phyloP scores from a whole-genome alignment of 2,888 invertebrate species.

The Habroteleia sp. region DNA sequence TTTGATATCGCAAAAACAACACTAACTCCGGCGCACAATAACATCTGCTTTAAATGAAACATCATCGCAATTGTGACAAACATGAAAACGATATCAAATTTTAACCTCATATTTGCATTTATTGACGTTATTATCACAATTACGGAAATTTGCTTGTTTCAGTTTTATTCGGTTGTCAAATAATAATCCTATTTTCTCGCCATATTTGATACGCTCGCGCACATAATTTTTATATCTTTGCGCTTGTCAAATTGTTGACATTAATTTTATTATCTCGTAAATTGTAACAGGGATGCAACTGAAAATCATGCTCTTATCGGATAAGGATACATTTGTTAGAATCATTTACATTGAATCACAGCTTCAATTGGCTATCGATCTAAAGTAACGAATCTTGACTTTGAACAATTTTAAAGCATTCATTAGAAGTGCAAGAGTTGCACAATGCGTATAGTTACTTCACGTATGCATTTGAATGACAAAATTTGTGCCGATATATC shows the following conservation, averaged over 20 bases:
- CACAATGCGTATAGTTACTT: conserved; percentile 8
- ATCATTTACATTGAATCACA: too few species aligned
- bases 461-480: conserved; percentile 14
- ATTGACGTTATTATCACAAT: conserved; percentile 19
- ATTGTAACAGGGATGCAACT: too few species aligned
- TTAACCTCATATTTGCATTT: conserved; percentile 17
- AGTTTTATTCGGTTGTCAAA: conserved; percentile 17
- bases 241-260: neutral
- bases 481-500: conserved; percentile 35
- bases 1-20: neutral
- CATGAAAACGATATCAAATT: conserved; percentile 13
- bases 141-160: conserved; percentile 12
- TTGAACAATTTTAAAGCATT: conserved; percentile 9
- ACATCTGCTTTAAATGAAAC: conserved; percentile 4
- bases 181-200: conserved; percentile 17
- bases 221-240: too few species aligned
- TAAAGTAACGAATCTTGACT: conserved; percentile 2
- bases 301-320: too few species aligned
- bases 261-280: conserved; percentile 15
- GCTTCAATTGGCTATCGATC: neutral
- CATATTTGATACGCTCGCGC: conserved; percentile 1
- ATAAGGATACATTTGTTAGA: too few species aligned
- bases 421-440: conserved; percentile 5
- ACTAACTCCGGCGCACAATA: neutral
- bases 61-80: conserved; percentile 15